Evolutionary conservation across 2,888 invertebrate genomes (phyloP).

Genomic region (Cosmorhoe ocellata): DNA sequence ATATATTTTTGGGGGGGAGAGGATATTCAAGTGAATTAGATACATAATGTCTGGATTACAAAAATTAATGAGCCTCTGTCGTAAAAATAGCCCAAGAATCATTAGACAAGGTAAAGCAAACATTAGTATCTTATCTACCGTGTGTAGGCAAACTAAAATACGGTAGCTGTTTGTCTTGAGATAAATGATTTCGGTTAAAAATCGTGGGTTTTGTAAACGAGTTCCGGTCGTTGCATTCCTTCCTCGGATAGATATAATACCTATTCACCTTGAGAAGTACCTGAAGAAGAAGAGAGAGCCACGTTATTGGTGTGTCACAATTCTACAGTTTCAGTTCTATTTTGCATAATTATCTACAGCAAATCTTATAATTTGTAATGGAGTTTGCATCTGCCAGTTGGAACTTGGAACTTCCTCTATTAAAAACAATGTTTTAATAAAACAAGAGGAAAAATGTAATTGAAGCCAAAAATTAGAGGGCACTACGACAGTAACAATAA

Average conservation of each 20-base stretch:
- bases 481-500: slow-evolving; percentile 80
- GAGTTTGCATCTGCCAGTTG: slow-evolving; percentile 35
- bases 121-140: slow-evolving; percentile 73
- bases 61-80: slow-evolving; percentile 74
- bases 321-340: slow-evolving; percentile 25
- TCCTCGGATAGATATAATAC: slow-evolving; percentile 77
- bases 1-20: too few species aligned
- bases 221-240: slow-evolving; percentile 76
- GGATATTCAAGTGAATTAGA: slow-evolving; percentile 34
- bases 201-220: slow-evolving; percentile 74
- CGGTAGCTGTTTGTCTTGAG: slow-evolving; percentile 81
- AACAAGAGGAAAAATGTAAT: slow-evolving; percentile 70
- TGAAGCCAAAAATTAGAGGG: slow-evolving; percentile 80
- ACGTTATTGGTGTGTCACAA: slow-evolving; percentile 56
- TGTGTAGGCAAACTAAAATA: slow-evolving; percentile 69
- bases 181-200: slow-evolving; percentile 80
- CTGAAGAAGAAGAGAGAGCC: slow-evolving; percentile 78
- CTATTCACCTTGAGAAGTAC: slow-evolving; percentile 83
- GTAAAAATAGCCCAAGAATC: slow-evolving; percentile 73
- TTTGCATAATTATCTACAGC: slow-evolving; percentile 7
- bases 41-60: slow-evolving; percentile 57
- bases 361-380: slow-evolving; percentile 13
- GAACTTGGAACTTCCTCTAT: slow-evolving; percentile 49
- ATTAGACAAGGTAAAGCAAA: slow-evolving; percentile 78
- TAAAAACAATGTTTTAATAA: slow-evolving; percentile 76